phyloP scores from a whole-genome alignment of 2,113 vertebrate genomes.

The Rhegmatorhina hoffmannsi region DNA sequence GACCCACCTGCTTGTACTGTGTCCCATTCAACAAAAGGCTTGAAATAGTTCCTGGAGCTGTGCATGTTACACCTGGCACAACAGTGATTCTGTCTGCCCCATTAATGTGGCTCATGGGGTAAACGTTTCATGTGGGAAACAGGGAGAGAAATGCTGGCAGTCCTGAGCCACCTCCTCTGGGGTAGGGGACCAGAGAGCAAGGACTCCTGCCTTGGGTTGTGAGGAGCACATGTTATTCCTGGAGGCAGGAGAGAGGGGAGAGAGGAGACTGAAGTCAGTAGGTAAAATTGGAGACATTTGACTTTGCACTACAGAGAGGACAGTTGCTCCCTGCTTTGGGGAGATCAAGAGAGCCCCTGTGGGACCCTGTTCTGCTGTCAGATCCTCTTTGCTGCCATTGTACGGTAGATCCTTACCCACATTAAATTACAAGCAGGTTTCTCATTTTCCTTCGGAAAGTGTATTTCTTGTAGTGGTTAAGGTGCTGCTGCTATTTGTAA shows the following conservation, averaged over 20 bases:
- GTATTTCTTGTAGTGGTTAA: neutral
- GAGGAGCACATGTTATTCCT: neutral
- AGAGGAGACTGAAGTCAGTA: neutral
- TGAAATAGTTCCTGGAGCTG: neutral
- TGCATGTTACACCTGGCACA: rapidly evolving
- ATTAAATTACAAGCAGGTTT: neutral
- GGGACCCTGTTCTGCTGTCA: neutral
- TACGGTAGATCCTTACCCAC: neutral
- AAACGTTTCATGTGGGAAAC: neutral
- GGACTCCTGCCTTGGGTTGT: neutral
- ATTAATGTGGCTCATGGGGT: neutral
- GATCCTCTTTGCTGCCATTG: neutral
- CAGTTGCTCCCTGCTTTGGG: neutral
- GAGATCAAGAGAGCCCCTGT: neutral
- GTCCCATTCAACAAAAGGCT: neutral
- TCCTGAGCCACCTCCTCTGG: neutral
- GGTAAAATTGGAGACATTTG: neutral
- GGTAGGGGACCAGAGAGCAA: neutral
- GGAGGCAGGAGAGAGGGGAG: neutral
- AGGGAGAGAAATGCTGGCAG: neutral
- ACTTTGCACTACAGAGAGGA: neutral
- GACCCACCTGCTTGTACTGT: neutral
- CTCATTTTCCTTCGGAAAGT: conserved; percentile 10
- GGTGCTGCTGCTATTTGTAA: neutral
- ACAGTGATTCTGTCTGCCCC: neutral